These are phyloP conservation scores for Rhadina sibilatrix DNA, from an alignment of 2,113 vertebrate species.

Conservation along the genomic window DNA sequence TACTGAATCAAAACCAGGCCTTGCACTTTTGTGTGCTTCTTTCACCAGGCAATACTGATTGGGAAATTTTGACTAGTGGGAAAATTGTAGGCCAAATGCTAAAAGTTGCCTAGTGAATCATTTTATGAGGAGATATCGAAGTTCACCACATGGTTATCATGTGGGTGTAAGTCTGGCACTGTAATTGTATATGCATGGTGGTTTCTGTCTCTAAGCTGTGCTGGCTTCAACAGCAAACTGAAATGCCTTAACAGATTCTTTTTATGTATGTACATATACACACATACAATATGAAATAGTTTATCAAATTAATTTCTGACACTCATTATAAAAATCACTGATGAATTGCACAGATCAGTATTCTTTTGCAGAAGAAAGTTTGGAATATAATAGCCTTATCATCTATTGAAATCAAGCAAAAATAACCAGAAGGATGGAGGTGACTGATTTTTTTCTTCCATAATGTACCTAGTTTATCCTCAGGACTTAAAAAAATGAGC, in stretches of 20 bases:
- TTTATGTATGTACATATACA: neutral
- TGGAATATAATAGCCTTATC: neutral
- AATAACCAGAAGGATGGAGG: neutral
- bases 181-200: neutral
- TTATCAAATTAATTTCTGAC: neutral
- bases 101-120: neutral
- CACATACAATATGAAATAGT: neutral
- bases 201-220: neutral
- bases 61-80: neutral
- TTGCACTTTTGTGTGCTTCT: neutral
- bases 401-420: neutral
- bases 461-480: neutral
- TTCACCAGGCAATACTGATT: neutral
- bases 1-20: neutral
- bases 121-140: neutral
- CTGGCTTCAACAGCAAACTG: neutral
- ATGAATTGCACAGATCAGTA: neutral
- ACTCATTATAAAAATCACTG: neutral
- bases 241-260: neutral
- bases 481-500: neutral
- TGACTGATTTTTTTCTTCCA: neutral
- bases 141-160: neutral
- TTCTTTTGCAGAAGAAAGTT: neutral
- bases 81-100: neutral
- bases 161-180: neutral